Base-by-base conservation (phyloP, 2,888 invertebrate genomes). In the Melanophora roralis region DNA sequence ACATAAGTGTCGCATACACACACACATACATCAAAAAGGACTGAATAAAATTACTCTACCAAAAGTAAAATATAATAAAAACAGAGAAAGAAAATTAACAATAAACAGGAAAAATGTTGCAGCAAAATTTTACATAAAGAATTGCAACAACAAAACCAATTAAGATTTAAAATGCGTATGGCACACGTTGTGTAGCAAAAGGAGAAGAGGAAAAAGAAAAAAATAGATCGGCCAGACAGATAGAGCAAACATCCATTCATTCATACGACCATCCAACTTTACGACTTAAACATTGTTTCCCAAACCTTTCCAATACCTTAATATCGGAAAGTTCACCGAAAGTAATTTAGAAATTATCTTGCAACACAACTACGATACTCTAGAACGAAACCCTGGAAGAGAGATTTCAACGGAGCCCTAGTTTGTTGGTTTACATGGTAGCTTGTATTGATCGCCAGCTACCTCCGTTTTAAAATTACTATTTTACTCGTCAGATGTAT, bases 131-230 rank as follows among this genome's bases (percentile, higher is more conserved):
- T 43, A 27, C 23, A 27, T 14, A 21, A 5, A 40, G n/a, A 49
- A 49, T 6, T 12, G 49, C 59, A 21, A 43, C 60, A 76, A 80
- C 76, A 76, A 76, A 80, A 80, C 62, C 80, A 80, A 80, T 80
- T 80, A 80, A 76, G 57, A 80, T 80, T 80, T 75, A 73, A 80
- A 72, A 80, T 80, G 76, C 72, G 80, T 80, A 55, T 76, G 76
- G 62, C 72, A 60, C 75, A 75, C 53, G 74, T 67, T 68, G 40
- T 55, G 32, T 1, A 19, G 19, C 14, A 19, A 62, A 38, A 69
- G 14, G 60, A 12, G 14, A 6, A 6, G 6, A 5, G 27, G 6
- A 6, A 27, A 27, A 6, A 27, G 27, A 27, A 27, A n/a, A n/a
- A 60, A 67, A 78, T 32, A 12, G 57, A 59, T 64, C 49, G 38